phyloP scores from a whole-genome alignment of 2,797 vertebrate species.

The Peromyscus aztecus region DNA sequence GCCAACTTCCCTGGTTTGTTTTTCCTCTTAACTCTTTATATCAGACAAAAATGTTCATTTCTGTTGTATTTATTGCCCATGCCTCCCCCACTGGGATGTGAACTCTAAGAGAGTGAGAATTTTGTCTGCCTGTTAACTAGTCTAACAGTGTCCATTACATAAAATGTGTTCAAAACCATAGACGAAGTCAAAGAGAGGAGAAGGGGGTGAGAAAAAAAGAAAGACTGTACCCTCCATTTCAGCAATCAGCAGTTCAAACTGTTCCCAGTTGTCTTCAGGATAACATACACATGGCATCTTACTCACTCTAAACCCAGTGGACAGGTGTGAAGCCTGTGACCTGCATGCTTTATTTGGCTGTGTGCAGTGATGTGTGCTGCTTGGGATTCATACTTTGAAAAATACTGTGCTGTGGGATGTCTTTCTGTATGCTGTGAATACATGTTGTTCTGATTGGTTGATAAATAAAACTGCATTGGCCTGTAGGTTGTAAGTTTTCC shows the following conservation, averaged over 20 bases:
- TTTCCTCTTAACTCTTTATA: slow-evolving; percentile 8
- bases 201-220: neutral
- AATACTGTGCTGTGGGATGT: neutral
- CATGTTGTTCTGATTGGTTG: too few species aligned
- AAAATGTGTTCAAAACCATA: slow-evolving; percentile 9
- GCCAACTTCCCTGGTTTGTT: neutral
- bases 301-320: neutral
- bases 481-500: too few species aligned
- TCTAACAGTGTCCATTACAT: neutral
- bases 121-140: neutral
- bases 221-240: neutral
- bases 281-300: neutral
- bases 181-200: neutral
- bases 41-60: neutral
- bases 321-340: neutral
- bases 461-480: too few species aligned
- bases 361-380: neutral
- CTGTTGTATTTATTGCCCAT: neutral
- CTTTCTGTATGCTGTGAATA: too few species aligned
- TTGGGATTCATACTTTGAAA: neutral
- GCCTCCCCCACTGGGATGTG: neutral
- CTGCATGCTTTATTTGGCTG: neutral
- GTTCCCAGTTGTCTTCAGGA: neutral
- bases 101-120: neutral
- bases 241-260: neutral